These are phyloP conservation scores for Leptinotarsa defecta DNA, from an alignment of 1,140 invertebrate species.

Conservation along the genomic window DNA sequence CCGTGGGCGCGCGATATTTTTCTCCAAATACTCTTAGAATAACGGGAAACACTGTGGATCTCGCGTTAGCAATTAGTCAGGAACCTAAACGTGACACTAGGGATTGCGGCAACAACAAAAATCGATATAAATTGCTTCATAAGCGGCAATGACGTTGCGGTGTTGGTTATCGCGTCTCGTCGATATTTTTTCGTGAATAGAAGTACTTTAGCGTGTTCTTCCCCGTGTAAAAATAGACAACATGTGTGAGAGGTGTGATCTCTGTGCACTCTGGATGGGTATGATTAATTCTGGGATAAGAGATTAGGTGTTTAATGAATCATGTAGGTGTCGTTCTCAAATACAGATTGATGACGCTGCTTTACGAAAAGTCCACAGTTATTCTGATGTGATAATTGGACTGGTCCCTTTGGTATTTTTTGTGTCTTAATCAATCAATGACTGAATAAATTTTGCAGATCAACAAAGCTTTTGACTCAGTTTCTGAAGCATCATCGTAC, in stretches of 20 bases:
- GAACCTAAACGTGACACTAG: slow-evolving; percentile 37
- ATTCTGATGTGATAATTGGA: too few relatives aligned
- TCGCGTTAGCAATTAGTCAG: slow-evolving; percentile 34
- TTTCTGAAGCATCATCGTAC: too few relatives aligned
- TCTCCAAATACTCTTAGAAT: slow-evolving; percentile 8
- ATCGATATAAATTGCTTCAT: slow-evolving; percentile 48
- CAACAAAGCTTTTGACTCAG: too few relatives aligned
- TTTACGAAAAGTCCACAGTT: neutral
- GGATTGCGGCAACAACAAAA: slow-evolving; percentile 32
- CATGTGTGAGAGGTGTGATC: slow-evolving; percentile 48
- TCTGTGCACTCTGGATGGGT: slow-evolving; percentile 45
- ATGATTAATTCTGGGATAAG: slow-evolving; percentile 45
- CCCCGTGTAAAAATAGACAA: slow-evolving; percentile 43
- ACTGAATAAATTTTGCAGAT: too few relatives aligned
- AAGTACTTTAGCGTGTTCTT: slow-evolving; percentile 49
- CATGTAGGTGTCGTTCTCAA: slow-evolving; percentile 39
- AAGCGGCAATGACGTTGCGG: slow-evolving; percentile 41
- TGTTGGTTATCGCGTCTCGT: slow-evolving; percentile 44
- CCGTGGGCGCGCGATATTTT: neutral
- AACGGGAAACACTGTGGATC: slow-evolving; percentile 15
- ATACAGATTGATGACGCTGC: slow-evolving; percentile 21
- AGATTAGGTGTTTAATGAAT: slow-evolving; percentile 43
- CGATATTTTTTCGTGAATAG: slow-evolving; percentile 43
- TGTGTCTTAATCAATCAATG: too few relatives aligned
- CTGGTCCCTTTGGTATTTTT: too few relatives aligned